Conservation (phyloP, 1,140 invertebrate genomes). For the Drosophila funebris region DNA sequence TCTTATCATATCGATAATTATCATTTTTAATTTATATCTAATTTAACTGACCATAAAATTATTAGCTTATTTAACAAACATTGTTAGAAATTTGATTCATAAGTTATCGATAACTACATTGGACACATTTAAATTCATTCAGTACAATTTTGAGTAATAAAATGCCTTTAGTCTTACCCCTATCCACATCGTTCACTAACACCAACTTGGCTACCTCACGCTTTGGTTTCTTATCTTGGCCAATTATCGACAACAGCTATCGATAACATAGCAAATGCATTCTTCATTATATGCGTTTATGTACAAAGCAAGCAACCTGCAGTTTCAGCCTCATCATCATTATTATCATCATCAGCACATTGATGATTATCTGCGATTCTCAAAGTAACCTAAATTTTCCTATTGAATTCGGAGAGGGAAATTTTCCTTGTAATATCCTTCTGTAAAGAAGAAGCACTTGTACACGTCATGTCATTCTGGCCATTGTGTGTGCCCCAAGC, state of each 20-base stretch:
- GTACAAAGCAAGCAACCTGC: not conserved
- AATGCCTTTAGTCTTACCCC: not conserved
- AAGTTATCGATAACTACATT: not conserved
- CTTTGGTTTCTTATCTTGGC: not conserved
- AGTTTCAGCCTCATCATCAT: conserved; percentile 14
- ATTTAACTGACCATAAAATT: not conserved
- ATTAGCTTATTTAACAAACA: not conserved
- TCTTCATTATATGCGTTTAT: not conserved
- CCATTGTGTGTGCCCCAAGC: conserved; percentile 51
- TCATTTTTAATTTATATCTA: no score
- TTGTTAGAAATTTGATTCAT: not conserved
- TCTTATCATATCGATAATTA: no score
- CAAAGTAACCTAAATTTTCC: conserved; percentile 69
- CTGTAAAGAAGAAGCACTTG: conserved; percentile 51
- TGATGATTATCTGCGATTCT: conserved; percentile 28
- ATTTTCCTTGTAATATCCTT: not conserved
- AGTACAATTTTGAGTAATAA: not conserved
- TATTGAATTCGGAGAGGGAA: conserved; percentile 28
- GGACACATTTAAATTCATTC: not conserved
- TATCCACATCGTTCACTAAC: not conserved
- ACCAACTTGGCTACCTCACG: no score
- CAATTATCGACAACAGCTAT: conserved; percentile 9
- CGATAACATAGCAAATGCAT: not conserved
- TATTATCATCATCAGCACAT: not conserved
- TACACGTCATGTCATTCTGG: conserved; percentile 74